Conservation (phyloP, 2,113 vertebrate species). For the Rhombomys opimus region DNA sequence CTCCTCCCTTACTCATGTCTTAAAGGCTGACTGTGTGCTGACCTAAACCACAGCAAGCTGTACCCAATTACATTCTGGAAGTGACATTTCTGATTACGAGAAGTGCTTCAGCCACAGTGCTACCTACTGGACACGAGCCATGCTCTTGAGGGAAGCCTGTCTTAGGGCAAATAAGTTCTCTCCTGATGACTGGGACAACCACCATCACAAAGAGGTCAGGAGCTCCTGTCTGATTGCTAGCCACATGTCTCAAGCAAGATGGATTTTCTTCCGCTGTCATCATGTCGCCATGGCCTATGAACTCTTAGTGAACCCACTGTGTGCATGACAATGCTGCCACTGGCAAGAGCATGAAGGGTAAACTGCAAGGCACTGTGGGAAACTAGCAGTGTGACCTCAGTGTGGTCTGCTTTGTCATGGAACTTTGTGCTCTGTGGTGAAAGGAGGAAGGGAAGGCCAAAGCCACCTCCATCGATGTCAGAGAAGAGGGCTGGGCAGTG, state of each 20-base stretch:
- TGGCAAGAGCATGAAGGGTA: not conserved
- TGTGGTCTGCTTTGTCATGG: not conserved
- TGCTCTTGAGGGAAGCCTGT: not conserved
- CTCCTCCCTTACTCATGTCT: not conserved
- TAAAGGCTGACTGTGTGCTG: not conserved
- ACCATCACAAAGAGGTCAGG: not conserved
- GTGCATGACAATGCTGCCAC: not conserved
- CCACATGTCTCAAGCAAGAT: too few species aligned
- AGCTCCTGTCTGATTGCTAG: not conserved
- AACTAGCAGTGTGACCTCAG: rapidly evolving
- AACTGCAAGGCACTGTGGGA: not conserved
- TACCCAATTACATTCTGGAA: not conserved
- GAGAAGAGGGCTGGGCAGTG: not conserved
- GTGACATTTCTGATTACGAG: not conserved
- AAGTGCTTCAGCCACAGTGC: not conserved
- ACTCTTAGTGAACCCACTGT: not conserved
- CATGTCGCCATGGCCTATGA: rapidly evolving
- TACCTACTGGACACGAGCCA: not conserved
- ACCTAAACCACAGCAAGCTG: rapidly evolving
- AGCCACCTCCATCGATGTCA: not conserved
- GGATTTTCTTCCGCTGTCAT: not conserved
- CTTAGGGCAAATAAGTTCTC: not conserved
- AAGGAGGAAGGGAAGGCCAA: not conserved
- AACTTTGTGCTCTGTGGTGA: rapidly evolving
- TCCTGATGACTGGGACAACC: not conserved